phyloP scores from a whole-genome alignment of 1,140 invertebrate species.

The Micrasema longulum region DNA sequence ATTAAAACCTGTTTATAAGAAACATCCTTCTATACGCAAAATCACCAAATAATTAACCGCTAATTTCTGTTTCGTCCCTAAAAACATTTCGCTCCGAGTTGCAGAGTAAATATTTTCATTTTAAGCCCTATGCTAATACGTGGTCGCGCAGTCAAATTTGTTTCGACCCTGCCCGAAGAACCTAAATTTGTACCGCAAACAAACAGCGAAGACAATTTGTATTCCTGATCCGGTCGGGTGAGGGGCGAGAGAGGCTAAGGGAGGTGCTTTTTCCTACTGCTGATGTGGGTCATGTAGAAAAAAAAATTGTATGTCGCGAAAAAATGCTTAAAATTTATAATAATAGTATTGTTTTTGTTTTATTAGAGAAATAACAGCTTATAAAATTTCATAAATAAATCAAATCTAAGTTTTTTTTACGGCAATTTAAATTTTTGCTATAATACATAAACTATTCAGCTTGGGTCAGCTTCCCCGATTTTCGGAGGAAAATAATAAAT shows the following conservation, averaged over 20 bases:
- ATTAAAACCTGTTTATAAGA: too few species aligned
- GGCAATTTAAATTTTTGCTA: too few species aligned
- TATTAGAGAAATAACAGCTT: too few species aligned
- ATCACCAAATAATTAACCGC: constrained; percentile 6
- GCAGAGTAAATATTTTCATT: constrained; percentile 13
- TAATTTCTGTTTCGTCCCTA: background rate
- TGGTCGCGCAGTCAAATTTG: constrained; percentile 12
- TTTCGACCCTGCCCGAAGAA: constrained; percentile 4
- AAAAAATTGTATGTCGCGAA: background rate
- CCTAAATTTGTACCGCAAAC: constrained; percentile 14
- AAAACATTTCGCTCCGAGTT: constrained; percentile 12
- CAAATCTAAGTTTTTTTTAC: background rate
- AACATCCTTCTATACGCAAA: too few species aligned
- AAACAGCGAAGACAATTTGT: constrained; percentile 26
- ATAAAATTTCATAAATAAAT: background rate
- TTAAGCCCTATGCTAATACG: constrained; percentile 13
- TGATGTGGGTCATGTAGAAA: constrained; percentile 15
- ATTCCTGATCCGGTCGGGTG: background rate
- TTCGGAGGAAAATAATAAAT: too few species aligned
- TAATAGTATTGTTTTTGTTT: too few species aligned
- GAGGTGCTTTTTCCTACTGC: constrained; percentile 12
- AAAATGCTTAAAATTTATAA: too few species aligned
- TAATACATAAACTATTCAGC: too few species aligned
- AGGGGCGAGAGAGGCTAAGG: background rate
- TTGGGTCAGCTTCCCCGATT: too few species aligned